Percentiles rank a stretch among this genome's conserved stretches.
phyloP scores from a whole-genome alignment of 2,113 vertebrate genomes.

The Rhipidura dahli region DNA sequence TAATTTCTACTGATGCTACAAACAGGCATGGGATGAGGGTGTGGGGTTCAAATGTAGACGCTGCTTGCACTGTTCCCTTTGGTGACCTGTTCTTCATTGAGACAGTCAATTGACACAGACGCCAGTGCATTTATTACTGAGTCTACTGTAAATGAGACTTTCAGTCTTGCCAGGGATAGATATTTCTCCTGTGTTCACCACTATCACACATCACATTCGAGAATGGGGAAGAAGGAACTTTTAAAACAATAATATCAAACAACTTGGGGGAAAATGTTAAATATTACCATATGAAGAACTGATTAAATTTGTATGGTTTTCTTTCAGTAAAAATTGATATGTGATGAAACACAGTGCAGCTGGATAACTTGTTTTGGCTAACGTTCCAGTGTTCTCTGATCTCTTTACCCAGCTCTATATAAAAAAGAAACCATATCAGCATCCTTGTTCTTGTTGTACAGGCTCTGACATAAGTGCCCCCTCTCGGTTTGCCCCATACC shows the following conservation, averaged over 20 bases:
- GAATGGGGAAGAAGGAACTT: conserved; percentile 43
- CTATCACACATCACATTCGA: conserved; percentile 69
- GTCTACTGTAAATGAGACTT: conserved; percentile 75
- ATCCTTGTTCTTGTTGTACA: not conserved
- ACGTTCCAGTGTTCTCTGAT: conserved; percentile 53
- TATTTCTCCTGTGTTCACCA: conserved; percentile 67
- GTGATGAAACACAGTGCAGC: conserved; percentile 73
- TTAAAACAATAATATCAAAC: conserved; percentile 82
- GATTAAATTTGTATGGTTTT: conserved; percentile 82
- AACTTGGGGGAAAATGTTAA: conserved; percentile 76
- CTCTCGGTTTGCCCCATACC: not conserved
- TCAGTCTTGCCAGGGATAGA: conserved; percentile 65
- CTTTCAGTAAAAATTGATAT: conserved; percentile 78
- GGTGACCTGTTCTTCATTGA: conserved; percentile 75
- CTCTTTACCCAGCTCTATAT: conserved; percentile 16
- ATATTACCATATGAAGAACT: conserved; percentile 80
- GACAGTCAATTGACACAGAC: conserved; percentile 70
- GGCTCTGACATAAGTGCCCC: not conserved
- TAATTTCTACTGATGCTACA: conserved; percentile 57
- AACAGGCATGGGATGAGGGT: not conserved
- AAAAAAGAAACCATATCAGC: not conserved
- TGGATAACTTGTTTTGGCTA: conserved; percentile 65
- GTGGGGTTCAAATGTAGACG: conserved; percentile 20
- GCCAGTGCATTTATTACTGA: conserved; percentile 73
- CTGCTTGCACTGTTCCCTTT: conserved; percentile 6